Evolutionary conservation across 2,888 invertebrate species (phyloP).

Genomic region (Antitype chi): DNA sequence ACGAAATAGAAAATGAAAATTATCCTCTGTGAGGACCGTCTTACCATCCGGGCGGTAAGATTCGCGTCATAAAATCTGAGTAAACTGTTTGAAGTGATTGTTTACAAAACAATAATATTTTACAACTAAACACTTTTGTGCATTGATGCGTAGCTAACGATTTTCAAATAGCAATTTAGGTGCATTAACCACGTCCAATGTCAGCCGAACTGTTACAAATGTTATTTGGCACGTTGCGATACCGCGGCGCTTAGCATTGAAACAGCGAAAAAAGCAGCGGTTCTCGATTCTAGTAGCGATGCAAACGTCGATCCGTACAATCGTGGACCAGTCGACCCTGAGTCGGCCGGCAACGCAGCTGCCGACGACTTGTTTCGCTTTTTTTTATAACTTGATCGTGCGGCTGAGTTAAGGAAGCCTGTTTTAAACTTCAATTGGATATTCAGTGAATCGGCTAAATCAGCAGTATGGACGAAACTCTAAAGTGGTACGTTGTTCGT

Average conservation of each 20-base stretch:
- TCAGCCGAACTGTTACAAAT: constrained; percentile 73
- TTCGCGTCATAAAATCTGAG: not conserved
- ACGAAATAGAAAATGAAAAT: not conserved
- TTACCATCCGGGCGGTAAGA: not conserved
- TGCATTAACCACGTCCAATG: constrained; percentile 75
- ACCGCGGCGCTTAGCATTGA: constrained; percentile 78
- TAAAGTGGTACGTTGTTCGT: constrained; percentile 56
- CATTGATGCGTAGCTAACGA: constrained; percentile 59
- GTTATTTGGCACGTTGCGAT: constrained; percentile 75
- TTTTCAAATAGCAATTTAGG: constrained; percentile 67
- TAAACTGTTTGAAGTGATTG: constrained; percentile 10
- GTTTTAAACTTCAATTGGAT: constrained; percentile 62
- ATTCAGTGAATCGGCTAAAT: constrained; percentile 66
- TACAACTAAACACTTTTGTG: constrained; percentile 43
- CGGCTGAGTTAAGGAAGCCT: constrained; percentile 71
- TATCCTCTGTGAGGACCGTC: not conserved
- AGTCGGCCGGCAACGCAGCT: constrained; percentile 80
- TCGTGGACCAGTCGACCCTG: constrained; percentile 86
- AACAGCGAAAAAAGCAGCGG: constrained; percentile 81
- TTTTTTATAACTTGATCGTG: constrained; percentile 70
- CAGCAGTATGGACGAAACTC: constrained; percentile 64
- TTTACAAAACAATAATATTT: constrained; percentile 40
- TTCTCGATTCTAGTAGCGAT: constrained; percentile 74
- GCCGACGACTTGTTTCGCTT: constrained; percentile 79
- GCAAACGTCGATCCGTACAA: constrained; percentile 76